Evolutionary conservation across 2,888 invertebrate genomes (phyloP), one percentile per base, ranked within the genome.

Genomic region (Dynastes maya): DNA sequence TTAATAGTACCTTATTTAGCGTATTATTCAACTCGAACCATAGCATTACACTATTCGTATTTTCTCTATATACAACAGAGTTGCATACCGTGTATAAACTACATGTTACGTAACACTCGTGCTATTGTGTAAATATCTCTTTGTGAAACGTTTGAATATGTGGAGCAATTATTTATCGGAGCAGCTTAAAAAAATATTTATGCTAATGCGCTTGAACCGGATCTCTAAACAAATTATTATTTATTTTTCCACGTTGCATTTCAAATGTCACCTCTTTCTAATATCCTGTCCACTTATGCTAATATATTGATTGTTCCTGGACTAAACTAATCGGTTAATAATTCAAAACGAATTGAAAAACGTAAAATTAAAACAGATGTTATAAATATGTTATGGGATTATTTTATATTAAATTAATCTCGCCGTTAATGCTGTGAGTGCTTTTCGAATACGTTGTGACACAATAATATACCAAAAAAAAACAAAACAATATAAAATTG

Each of bases 151-250:
- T 40, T 74, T 74, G 37, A 61, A 74, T 61, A 74, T 74, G 61
- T 74, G 40, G 72, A 74, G 72, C 72, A 74, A 74, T 45, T 74
- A 61, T 74, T 74, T 74, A 74, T 74, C 45, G 45, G 40, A 45
- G 61, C 61, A 40, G 29, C 45, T 55, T 32, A 53, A 22, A 72
- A 74, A 74, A 61, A 61, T 72, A 45, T 74, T 37, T 74, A 74
- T 74, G 72, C 61, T 74, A 74, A 74, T 74, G 45, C 22, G 27
- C 16, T 45, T 22, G 61, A 74, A 74, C 72, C 72, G 72, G 72
- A 74, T 74, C 61, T 61, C 55, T 61, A 45, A 37, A 74, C 55
- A 63, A 74, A 61, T 61, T 74, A 45, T 61, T 71, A 72, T 61
- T 72, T 72, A 72, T 63, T 22, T 68, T 11, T 49, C 5, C 29